Conservation (phyloP, 2,797 vertebrate species). For the Neosalanx taihuensis region DNA sequence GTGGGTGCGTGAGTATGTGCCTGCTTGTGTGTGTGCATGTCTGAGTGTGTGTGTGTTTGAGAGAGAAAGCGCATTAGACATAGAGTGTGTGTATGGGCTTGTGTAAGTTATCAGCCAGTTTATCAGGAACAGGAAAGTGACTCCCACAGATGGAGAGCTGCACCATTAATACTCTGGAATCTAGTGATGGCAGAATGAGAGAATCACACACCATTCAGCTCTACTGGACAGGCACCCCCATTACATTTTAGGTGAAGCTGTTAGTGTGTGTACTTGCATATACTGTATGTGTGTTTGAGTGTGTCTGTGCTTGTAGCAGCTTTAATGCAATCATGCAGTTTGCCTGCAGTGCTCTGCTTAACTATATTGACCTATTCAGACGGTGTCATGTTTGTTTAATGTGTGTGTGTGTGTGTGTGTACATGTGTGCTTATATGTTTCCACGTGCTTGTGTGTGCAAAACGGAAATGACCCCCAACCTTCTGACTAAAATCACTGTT, state of each 20-base stretch:
- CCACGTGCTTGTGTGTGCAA: constrained; percentile 37
- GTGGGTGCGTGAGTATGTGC: constrained; percentile 11
- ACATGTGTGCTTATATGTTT: constrained; percentile 39
- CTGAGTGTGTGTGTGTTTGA: constrained; percentile 15
- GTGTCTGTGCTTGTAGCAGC: background rate
- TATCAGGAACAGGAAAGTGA: constrained; percentile 65
- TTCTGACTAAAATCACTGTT: constrained; percentile 40
- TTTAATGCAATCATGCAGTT: constrained; percentile 42
- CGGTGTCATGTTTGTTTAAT: constrained; percentile 41
- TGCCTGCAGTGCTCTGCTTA: constrained; percentile 29
- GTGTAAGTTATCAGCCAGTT: constrained; percentile 53
- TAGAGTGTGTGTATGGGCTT: constrained; percentile 35
- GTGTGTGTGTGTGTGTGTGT: constrained; percentile 2
- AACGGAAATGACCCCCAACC: constrained; percentile 53
- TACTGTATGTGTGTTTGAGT: constrained; percentile 34
- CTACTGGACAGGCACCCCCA: background rate
- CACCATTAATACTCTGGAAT: constrained; percentile 57
- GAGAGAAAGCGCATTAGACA: constrained; percentile 20
- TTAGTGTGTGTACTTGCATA: background rate
- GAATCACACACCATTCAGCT: background rate
- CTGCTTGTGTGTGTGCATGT: constrained; percentile 2
- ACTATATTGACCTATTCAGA: constrained; percentile 34
- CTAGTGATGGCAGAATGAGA: constrained; percentile 26
- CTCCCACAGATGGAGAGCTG: constrained; percentile 46
- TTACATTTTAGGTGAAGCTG: background rate